Evolutionary conservation across 2,113 vertebrate genomes (phyloP), one percentile per base, ranked within the genome.

Genomic region (Camelus bactrianus): DNA sequence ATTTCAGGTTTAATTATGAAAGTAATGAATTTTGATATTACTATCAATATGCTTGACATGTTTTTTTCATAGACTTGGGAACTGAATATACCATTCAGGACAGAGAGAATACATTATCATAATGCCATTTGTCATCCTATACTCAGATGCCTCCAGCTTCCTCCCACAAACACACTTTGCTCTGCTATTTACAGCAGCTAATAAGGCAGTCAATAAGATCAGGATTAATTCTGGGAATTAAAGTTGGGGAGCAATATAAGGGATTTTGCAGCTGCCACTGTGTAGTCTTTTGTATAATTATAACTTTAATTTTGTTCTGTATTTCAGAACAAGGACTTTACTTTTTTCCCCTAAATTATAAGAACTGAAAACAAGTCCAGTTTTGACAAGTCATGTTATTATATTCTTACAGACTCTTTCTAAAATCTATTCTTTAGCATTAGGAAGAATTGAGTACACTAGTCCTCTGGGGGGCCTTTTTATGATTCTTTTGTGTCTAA

Each of bases 171-270:
- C 48, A 92, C 30, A 58, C 38, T 93, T 95, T 30, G 26, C 69
- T 97, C 91, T 89, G 72, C 95, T 97, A 95, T 96, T 97, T 97
- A 97, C 87, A 92, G 90, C 79, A 94, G 38, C 62, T 97, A 97
- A 95, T 97, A 97, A 97, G 76, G 46, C 89, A 93, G 92, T 95
- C 96, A 97, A 93, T 97, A 95, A 95, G 90, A 95, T 97, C 84
- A 65, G 94, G 90, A 95, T 46, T 24, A 96, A 91, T 93, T 38
- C 28, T 38, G 48, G 91, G 82, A 80, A 80, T 76, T 89, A 81
- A 94, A 91, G 50, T 54, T 5, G 24, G 35, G n/a, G 90, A 96
- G n/a, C 83, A 97, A 96, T 83, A 92, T 75, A 87, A 96, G 67
- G 79, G 91, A 91, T 81, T 97, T 93, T 96, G 70, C 90, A 91